Conservation (phyloP, 2,113 vertebrate species). For the Brevimyrus niger region DNA sequence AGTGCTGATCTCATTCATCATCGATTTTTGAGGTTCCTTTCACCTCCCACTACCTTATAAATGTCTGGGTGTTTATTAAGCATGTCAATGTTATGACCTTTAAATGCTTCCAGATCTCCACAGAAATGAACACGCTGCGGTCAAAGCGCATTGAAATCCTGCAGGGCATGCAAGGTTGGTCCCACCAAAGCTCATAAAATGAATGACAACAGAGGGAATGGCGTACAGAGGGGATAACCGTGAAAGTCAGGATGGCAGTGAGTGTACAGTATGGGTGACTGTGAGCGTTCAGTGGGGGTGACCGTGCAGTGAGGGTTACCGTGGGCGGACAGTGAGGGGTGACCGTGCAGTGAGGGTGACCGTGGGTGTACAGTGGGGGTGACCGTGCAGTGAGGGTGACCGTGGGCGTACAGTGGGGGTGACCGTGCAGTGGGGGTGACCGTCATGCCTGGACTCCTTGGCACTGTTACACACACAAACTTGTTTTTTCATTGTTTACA, state of each 20-base stretch:
- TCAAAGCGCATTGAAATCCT: conserved; percentile 85
- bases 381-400: background rate
- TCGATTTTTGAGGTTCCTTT: background rate
- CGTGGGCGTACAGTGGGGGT: background rate
- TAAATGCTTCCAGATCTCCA: conserved; percentile 63
- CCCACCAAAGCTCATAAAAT: too few relatives aligned
- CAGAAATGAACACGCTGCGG: conserved; percentile 85
- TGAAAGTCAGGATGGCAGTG: background rate
- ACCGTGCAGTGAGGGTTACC: background rate
- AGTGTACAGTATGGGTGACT: background rate
- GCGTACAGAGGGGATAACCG: too few relatives aligned
- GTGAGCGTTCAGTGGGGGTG: background rate
- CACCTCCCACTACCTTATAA: background rate
- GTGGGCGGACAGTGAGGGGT: background rate
- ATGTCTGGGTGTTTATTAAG: background rate
- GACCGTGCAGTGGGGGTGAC: background rate
- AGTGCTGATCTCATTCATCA: background rate
- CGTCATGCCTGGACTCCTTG: background rate
- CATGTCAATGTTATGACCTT: background rate
- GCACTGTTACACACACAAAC: background rate
- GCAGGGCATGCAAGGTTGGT: conserved; percentile 83
- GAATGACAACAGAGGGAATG: too few relatives aligned
- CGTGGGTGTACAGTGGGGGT: background rate
- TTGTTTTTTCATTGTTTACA: background rate
- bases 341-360: background rate